phyloP scores from a whole-genome alignment of 2,113 vertebrate species.

The Syngnathus floridae region DNA sequence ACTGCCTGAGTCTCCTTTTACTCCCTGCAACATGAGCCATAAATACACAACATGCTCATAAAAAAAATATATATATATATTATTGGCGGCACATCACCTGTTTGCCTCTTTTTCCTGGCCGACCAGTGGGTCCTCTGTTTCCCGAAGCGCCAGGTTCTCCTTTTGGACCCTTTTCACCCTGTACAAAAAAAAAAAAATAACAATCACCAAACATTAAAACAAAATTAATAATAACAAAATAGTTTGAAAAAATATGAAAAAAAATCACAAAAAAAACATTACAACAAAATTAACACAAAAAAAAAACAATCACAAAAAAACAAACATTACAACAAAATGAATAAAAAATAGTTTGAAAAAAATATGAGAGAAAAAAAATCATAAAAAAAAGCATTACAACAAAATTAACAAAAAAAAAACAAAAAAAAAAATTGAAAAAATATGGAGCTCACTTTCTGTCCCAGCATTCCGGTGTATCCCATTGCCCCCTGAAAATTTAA shows the following conservation, averaged over 20 bases:
- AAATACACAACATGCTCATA: neutral
- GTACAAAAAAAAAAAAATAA: constrained; percentile 15
- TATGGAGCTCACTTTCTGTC: constrained; percentile 82
- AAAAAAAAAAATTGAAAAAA: neutral
- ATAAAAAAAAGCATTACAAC: neutral
- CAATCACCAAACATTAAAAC: neutral
- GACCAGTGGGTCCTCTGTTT: constrained; percentile 89
- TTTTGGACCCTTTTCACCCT: constrained; percentile 98
- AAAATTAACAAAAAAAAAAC: neutral
- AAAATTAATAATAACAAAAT: too few relatives aligned
- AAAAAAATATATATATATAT: too few relatives aligned
- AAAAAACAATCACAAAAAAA: neutral
- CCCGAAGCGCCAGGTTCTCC: constrained; percentile 86
- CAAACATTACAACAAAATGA: neutral
- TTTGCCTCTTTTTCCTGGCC: constrained; percentile 95
- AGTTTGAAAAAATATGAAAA: neutral
- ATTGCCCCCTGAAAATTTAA: constrained; percentile 76
- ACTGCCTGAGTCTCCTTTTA: constrained; percentile 81
- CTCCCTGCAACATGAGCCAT: constrained; percentile 71
- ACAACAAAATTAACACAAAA: neutral
- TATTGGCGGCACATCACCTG: constrained; percentile 69
- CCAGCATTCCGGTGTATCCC: constrained; percentile 93
- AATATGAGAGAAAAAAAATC: too few relatives aligned
- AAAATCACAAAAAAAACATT: neutral
- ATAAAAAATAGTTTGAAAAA: too few relatives aligned